Evolutionary conservation across 1,140 invertebrate genomes (phyloP).

Genomic region (Rhysida immarginata): DNA sequence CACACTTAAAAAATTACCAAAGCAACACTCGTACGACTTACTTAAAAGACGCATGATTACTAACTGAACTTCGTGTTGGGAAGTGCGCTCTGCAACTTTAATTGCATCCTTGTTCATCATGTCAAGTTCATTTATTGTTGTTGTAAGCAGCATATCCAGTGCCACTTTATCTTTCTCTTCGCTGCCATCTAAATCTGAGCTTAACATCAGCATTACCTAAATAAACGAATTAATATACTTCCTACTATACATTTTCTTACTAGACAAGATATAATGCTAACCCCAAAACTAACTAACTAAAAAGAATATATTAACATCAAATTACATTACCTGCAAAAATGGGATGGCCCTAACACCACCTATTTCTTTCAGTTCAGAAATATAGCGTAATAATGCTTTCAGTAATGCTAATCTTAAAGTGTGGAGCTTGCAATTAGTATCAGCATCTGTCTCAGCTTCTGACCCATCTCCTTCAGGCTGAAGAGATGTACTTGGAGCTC

Average conservation of each 20-base stretch:
- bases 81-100: slow-evolving; percentile 37
- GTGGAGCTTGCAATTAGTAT: slow-evolving; percentile 29
- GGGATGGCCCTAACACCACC: slow-evolving; percentile 74
- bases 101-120: slow-evolving; percentile 38
- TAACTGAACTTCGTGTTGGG: slow-evolving; percentile 63
- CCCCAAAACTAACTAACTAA: too few relatives aligned
- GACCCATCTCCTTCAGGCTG: slow-evolving; percentile 22
- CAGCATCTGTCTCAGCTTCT: slow-evolving; percentile 24
- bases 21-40: slow-evolving; percentile 26
- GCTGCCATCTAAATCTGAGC: slow-evolving; percentile 69
- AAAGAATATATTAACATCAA: background rate
- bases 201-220: slow-evolving; percentile 74
- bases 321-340: slow-evolving; percentile 53
- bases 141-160: slow-evolving; percentile 53
- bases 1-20: too few relatives aligned
- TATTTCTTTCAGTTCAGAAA: slow-evolving; percentile 42
- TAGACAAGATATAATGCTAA: too few relatives aligned
- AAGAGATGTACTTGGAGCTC: slow-evolving; percentile 29
- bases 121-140: slow-evolving; percentile 59
- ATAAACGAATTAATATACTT: slow-evolving; percentile 12
- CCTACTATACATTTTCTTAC: too few relatives aligned
- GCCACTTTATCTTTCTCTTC: slow-evolving; percentile 60
- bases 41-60: slow-evolving; percentile 68
- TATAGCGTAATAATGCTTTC: slow-evolving; percentile 44
- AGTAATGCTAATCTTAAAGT: slow-evolving; percentile 48